Conservation (phyloP, 2,797 vertebrate species). For the Siniperca obscura region DNA sequence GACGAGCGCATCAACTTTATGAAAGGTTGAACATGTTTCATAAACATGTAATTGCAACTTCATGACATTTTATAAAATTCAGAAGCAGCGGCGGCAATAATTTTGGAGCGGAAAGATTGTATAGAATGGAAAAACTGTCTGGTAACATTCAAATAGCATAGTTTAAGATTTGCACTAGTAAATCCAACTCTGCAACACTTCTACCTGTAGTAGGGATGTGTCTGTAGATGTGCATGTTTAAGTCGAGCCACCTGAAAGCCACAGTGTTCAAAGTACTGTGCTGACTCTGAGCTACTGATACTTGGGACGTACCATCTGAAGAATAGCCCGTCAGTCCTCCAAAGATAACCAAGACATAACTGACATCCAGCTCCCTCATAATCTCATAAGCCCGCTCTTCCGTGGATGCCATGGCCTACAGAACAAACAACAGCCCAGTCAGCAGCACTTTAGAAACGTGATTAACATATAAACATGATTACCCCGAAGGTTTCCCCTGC, state of each 20-base stretch:
- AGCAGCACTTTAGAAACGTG: neutral
- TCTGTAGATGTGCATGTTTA: neutral
- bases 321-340: slow-evolving; percentile 98
- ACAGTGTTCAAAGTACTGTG: neutral
- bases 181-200: neutral
- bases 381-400: slow-evolving; percentile 99
- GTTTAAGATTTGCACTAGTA: neutral
- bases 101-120: too few relatives aligned
- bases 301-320: slow-evolving; percentile 88
- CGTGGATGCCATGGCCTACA: slow-evolving; percentile 97
- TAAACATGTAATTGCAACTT: too few relatives aligned
- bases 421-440: slow-evolving; percentile 1
- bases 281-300: neutral
- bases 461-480: neutral
- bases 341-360: slow-evolving; percentile 98
- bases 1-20: too few relatives aligned
- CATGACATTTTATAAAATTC: too few relatives aligned
- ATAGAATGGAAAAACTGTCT: neutral
- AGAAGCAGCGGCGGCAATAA: too few relatives aligned
- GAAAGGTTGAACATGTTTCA: too few relatives aligned
- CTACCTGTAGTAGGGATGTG: neutral
- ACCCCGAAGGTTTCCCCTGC: neutral
- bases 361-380: slow-evolving; percentile 98
- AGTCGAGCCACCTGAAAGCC: neutral
- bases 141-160: neutral